phyloP scores from a whole-genome alignment of 30 jellyfish, hydroid and myxozoan genomes.

The Calvadosia cruxmelitensis region DNA sequence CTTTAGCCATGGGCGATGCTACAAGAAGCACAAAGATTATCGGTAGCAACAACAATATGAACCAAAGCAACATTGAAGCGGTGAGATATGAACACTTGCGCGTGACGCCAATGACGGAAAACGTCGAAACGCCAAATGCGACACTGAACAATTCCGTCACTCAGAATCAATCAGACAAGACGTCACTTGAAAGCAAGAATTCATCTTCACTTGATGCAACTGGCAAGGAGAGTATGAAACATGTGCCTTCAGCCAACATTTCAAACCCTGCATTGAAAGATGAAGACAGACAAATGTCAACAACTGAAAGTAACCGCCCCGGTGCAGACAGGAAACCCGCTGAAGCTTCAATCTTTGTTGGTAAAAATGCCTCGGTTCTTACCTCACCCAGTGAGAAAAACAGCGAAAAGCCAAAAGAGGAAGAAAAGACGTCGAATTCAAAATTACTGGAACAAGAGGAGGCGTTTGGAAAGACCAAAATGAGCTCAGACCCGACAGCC shows the following conservation, averaged over 20 bases:
- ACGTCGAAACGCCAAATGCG: neutral
- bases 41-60: constrained; percentile 39
- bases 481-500: neutral
- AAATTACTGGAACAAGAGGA: neutral
- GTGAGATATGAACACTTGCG: constrained; percentile 63
- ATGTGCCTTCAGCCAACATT: neutral
- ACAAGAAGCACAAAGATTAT: constrained; percentile 11
- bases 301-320: no score
- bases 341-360: neutral
- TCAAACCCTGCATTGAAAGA: neutral
- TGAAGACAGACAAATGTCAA: neutral
- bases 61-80: constrained; percentile 71
- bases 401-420: neutral
- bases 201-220: neutral
- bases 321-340: neutral
- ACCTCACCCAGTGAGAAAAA: neutral
- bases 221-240: neutral
- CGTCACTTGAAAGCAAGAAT: neutral
- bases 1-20: constrained; percentile 29
- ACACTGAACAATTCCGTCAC: neutral
- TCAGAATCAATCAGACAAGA: neutral
- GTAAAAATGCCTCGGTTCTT: neutral
- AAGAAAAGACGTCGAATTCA: neutral
- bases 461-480: neutral
- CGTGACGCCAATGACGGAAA: constrained; percentile 30